Conservation (phyloP, 1,140 invertebrate genomes). For the Drosophila ambigua region DNA sequence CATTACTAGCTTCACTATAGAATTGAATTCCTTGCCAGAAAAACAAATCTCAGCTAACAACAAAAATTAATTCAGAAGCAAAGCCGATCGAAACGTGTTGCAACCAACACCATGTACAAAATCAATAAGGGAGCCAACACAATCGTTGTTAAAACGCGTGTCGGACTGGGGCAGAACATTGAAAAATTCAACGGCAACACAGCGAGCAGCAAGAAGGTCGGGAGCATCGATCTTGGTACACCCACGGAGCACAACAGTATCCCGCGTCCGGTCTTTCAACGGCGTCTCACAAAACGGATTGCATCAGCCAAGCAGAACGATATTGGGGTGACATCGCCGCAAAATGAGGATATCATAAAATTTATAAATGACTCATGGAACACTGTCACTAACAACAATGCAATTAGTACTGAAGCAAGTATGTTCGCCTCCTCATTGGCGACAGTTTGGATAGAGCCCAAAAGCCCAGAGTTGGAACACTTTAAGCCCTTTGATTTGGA, state of each 20-base stretch:
- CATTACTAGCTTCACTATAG: slow-evolving; percentile 22
- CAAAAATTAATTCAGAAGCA: slow-evolving; percentile 8
- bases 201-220: slow-evolving; percentile 67
- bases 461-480: slow-evolving; percentile 88
- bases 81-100: background rate
- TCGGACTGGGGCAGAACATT: slow-evolving; percentile 86
- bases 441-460: slow-evolving; percentile 90
- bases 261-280: slow-evolving; percentile 84
- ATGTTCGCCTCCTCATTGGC: slow-evolving; percentile 60
- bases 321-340: slow-evolving; percentile 79
- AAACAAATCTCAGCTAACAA: slow-evolving; percentile 11
- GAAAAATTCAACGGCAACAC: slow-evolving; percentile 83
- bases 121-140: slow-evolving; percentile 93
- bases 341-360: slow-evolving; percentile 85
- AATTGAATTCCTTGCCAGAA: slow-evolving; percentile 40
- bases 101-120: slow-evolving; percentile 88
- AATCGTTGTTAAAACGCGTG: slow-evolving; percentile 92
- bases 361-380: slow-evolving; percentile 84
- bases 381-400: slow-evolving; percentile 74
- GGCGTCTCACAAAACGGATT: slow-evolving; percentile 73
- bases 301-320: slow-evolving; percentile 76
- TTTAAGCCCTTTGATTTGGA: slow-evolving; percentile 94
- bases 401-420: slow-evolving; percentile 57
- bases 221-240: slow-evolving; percentile 70
- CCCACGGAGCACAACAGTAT: slow-evolving; percentile 76